Base-by-base conservation (phyloP, 2,113 vertebrate genomes). In the Tupaia chinensis region DNA sequence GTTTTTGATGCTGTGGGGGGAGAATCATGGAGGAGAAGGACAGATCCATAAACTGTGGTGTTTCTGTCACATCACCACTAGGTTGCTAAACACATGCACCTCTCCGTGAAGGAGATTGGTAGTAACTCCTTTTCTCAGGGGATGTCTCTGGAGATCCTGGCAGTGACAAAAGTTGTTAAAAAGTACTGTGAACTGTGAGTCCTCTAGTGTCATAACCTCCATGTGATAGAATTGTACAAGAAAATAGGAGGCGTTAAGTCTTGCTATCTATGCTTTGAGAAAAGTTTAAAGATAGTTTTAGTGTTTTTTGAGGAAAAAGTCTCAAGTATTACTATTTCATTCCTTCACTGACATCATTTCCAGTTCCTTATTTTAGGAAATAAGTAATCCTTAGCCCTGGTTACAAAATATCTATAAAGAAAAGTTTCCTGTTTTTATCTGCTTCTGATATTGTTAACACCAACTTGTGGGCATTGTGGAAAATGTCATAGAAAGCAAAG, bases 401-500 rank as follows among this genome's bases (percentile, higher is more conserved):
- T 12, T 90, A 27, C 53, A 74, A 79, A 32, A 81, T 86, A 61
- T 68, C 66, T 32, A 19, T n/a, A 22, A 69, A 74, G 56, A 90
- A 68, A 61, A 74, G 7, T 81, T 65, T 61, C 34, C 73, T 32
- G 15, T 76, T 86, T 93, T 81, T 8, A 66, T 2, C 17, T 84
- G n/a, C 15, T 95, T 84, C 72, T 73, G 10, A 29, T 60, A n/a
- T 9, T 22, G 12, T 66, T 85, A 77, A 69, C 6, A 13, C 53
- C 56, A 72, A 13, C 27, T 56, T 80, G 10, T 81, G 56, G 69
- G 66, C 63, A 69, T 14, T 86, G 22, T 89, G 77, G 82, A 91
- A 82, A 78, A 58, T 70, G 82, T 94, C n/a, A 65, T 53, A 23
- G 63, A 73, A 87, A 87, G 23, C 76, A 82, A 81, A 89, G 32